Conservation (phyloP, 2,888 invertebrate species). For the Archips crataeganus region DNA sequence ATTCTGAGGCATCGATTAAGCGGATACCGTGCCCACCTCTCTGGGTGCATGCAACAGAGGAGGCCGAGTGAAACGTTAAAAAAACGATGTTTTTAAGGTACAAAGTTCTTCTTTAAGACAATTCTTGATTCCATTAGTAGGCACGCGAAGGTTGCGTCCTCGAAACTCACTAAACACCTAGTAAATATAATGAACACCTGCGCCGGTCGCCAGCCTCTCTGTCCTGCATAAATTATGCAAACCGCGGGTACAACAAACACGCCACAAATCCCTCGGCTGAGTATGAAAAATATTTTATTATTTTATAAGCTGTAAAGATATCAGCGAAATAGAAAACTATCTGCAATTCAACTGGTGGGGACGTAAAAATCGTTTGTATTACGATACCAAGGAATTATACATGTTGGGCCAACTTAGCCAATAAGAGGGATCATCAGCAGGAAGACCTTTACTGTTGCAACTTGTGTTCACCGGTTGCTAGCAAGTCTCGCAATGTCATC, state of each 20-base stretch:
- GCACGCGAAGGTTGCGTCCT: background rate
- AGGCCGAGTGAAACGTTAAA: no score
- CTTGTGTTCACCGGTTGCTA: no score
- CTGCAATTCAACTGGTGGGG: no score
- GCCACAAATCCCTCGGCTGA: conserved; percentile 43
- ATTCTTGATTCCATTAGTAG: conserved; percentile 2
- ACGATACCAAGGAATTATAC: no score
- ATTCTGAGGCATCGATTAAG: no score
- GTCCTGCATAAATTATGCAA: conserved; percentile 57
- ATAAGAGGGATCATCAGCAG: no score
- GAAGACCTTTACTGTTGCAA: no score
- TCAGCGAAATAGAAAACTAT: background rate
- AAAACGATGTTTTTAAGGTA: background rate
- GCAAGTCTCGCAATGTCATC: no score
- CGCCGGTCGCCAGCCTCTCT: conserved; percentile 40
- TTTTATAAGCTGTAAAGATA: conserved; percentile 1
- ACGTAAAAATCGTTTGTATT: no score
- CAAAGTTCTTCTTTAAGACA: background rate
- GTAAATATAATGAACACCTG: conserved; percentile 45
- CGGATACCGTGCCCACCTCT: no score
- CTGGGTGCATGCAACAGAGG: no score
- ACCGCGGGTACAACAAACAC: conserved; percentile 46
- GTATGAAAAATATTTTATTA: conserved; percentile 34
- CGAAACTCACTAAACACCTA: conserved; percentile 20
- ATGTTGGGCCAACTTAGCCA: no score